Conservation (phyloP, 2,888 invertebrate genomes). For the Acrobasis repandana region DNA sequence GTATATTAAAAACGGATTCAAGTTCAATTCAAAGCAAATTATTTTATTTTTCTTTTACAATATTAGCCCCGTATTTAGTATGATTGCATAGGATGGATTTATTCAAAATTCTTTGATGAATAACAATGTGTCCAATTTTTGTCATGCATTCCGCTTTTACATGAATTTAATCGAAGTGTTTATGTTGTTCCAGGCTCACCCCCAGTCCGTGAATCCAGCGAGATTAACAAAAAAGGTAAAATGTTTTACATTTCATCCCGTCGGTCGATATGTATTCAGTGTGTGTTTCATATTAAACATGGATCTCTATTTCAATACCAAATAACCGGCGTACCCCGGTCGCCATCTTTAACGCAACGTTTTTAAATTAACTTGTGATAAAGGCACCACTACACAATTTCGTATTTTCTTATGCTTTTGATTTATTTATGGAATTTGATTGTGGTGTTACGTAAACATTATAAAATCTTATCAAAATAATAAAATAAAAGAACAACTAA, state of each 20-base stretch:
- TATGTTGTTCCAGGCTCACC: constrained; percentile 68
- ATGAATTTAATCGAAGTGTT: constrained; percentile 12
- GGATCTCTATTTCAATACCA: constrained; percentile 57
- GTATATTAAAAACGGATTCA: too few relatives aligned
- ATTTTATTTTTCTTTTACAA: too few relatives aligned
- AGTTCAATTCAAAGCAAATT: too few relatives aligned
- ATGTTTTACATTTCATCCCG: constrained; percentile 28
- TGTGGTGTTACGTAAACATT: not conserved
- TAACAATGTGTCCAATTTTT: constrained; percentile 16
- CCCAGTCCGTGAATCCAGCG: constrained; percentile 66
- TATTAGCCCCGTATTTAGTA: too few relatives aligned
- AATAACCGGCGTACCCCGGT: constrained; percentile 47
- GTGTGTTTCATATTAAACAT: constrained; percentile 33
- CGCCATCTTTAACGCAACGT: constrained; percentile 49
- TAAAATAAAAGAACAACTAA: too few relatives aligned
- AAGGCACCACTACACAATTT: constrained; percentile 20
- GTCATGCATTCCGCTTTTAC: constrained; percentile 6
- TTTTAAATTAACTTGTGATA: constrained; percentile 44
- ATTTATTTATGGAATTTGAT: not conserved
- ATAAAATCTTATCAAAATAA: too few relatives aligned
- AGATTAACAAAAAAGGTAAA: constrained; percentile 75
- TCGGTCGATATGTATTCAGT: constrained; percentile 42
- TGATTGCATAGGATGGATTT: not conserved
- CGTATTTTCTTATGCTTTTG: not conserved
- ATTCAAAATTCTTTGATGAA: not conserved